Base-by-base conservation (phyloP, 1,140 invertebrate genomes). In the Leucophenga varia region DNA sequence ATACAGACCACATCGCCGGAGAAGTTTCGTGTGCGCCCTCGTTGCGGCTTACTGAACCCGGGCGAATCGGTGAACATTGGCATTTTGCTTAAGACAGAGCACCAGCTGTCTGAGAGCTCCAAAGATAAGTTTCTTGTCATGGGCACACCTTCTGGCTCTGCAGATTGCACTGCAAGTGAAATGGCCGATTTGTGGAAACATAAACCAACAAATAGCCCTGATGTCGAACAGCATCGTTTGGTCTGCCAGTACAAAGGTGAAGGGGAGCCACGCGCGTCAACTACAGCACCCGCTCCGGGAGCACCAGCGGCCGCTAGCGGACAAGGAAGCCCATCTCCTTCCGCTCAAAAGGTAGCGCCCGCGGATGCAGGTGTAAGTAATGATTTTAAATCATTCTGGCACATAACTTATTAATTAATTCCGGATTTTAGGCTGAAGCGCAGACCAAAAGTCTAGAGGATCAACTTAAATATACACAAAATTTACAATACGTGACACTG, bases 21-120 rank as follows among this genome's bases (percentile, higher is more conserved):
- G 54, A 95, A 95, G 73, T 96, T 93, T 73, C 79, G 90, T 34
- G 93, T 96, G 1, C 81, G 89, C 43, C 92, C 93, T 9, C 93
- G 89, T 53, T 85, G 83, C 13, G 93, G 93, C 6, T 74, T 85
- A 25, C 68, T 96, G 25, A 65, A 77, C 3, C 80, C 86, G 14
- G 82, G 81, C 14, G 51, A 59, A 6, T 3, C 20, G 0, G 31
- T 52, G 1, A 28, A 77, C 43, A n/a, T 77, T 55, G 53, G 41
- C 22, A 70, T 74, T 16, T 55, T 59, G 43, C 43, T 74, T 0
- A 74, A 74, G 40, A 36, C 54, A 3, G 72, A 72, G 32, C 57
- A 72, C 7, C 19, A 48, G 8, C 35, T 74, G 0, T 52, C 57
- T 18, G 28, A 14, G 3, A 57, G 61, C 5, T 32, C 28, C 18